phyloP scores from a whole-genome alignment of 2,113 vertebrate species.

The Dicentrarchus labrax region DNA sequence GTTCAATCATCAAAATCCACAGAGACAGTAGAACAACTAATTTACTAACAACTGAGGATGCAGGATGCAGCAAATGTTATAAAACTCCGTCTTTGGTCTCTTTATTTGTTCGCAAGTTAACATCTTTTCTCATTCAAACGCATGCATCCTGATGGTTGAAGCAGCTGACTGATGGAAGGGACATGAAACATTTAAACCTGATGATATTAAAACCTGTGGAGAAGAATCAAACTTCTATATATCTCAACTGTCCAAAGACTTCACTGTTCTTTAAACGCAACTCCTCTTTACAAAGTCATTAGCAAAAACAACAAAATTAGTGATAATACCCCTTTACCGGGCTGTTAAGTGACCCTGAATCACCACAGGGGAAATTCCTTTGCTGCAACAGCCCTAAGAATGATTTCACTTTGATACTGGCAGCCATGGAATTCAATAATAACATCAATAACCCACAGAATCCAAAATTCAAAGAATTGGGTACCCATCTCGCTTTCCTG shows the following conservation, averaged over 20 bases:
- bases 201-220: background rate
- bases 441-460: no score
- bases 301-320: no score
- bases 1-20: background rate
- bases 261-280: no score
- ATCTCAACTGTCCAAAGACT: background rate
- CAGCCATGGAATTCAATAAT: no score
- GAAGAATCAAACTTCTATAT: background rate
- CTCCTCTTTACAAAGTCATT: no score
- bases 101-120: background rate
- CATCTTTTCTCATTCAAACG: background rate
- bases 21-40: background rate
- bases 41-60: background rate
- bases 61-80: background rate
- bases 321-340: no score
- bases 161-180: background rate
- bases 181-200: background rate
- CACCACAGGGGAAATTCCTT: no score
- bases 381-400: no score
- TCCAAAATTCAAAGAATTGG: no score
- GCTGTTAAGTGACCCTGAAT: no score
- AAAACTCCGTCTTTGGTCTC: background rate
- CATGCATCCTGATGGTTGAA: background rate
- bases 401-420: no score
- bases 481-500: no score